phyloP scores from a whole-genome alignment of 2,888 invertebrate species.

The Alitta virens region DNA sequence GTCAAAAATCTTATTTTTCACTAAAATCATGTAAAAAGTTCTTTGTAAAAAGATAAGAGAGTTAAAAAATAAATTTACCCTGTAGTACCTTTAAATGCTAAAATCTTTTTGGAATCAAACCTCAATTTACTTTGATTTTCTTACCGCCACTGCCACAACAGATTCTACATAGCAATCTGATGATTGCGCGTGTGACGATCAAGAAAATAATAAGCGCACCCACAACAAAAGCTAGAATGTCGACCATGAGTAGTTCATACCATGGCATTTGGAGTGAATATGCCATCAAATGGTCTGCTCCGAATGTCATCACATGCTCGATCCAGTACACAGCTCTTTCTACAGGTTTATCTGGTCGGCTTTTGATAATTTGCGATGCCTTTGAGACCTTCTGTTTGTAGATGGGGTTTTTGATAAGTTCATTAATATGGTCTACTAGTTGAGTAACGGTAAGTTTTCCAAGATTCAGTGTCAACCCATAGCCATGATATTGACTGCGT shows the following conservation, averaged over 20 bases:
- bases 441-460: conserved; percentile 14
- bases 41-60: no score
- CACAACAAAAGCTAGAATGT: conserved; percentile 9
- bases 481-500: conserved; percentile 21
- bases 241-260: conserved; percentile 29
- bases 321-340: conserved; percentile 32
- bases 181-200: no score
- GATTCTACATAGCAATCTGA: no score
- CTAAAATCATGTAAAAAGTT: no score
- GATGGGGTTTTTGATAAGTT: conserved; percentile 13
- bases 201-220: neutral
- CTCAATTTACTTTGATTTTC: no score
- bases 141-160: no score
- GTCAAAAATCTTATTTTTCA: no score
- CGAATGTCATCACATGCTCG: conserved; percentile 35
- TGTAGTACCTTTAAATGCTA: no score
- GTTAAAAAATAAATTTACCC: no score
- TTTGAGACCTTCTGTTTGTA: conserved; percentile 22
- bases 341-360: conserved; percentile 20
- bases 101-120: no score
- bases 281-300: conserved; percentile 32
- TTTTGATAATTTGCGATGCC: conserved; percentile 23
- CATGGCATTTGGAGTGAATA: conserved; percentile 22
- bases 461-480: conserved; percentile 28
- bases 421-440: conserved; percentile 15